Percentiles rank a stretch among this genome's conserved stretches.
phyloP scores from a whole-genome alignment of 2,113 vertebrate species.

The Sorex araneus region DNA sequence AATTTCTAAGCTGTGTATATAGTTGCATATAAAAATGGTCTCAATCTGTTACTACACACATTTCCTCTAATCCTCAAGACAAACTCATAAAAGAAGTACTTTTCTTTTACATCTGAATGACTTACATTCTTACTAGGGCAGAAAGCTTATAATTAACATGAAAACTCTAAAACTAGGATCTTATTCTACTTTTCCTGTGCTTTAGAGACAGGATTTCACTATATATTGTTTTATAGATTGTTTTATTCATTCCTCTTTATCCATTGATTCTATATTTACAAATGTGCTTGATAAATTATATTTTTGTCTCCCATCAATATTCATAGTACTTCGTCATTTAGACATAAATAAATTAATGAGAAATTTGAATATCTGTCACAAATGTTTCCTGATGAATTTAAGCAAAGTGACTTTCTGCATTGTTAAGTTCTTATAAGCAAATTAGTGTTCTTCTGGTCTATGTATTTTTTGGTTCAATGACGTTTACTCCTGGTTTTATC shows the following conservation, averaged over 20 bases:
- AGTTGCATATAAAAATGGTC: neutral
- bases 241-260: neutral
- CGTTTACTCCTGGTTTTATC: too few species aligned
- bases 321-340: neutral
- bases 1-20: slow-evolving; percentile 17
- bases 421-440: neutral
- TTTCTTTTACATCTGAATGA: neutral
- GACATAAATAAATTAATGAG: neutral
- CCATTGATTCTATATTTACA: slow-evolving; percentile 10
- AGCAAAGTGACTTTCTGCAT: too few species aligned
- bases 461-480: neutral
- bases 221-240: neutral
- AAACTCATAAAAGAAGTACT: neutral
- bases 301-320: neutral
- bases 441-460: neutral
- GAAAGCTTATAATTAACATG: slow-evolving; percentile 7
- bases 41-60: neutral
- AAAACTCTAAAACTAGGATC: neutral
- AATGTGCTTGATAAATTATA: neutral
- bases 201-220: slow-evolving; percentile 22
- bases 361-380: too few species aligned
- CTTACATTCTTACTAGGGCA: slow-evolving; percentile 7
- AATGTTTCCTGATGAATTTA: too few species aligned
- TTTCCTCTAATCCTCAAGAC: neutral
- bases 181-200: slow-evolving; percentile 5